Base-by-base conservation (phyloP, 2,113 vertebrate species). In the Corythornis vintsioides region DNA sequence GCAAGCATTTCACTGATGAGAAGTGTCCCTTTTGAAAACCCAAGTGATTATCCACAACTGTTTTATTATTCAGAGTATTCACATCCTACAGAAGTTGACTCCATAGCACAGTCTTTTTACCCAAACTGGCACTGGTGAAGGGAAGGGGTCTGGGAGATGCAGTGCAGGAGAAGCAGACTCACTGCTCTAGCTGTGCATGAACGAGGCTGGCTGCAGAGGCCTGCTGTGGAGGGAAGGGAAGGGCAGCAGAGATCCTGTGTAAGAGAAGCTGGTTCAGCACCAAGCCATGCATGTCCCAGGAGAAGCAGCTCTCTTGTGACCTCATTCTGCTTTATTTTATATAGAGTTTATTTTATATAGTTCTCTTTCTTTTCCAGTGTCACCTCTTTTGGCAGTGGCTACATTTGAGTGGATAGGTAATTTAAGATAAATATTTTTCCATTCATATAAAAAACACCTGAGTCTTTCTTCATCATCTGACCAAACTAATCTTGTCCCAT, bases 161-260 rank as follows among this genome's bases (percentile, higher is more conserved):
- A 28, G 9, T 67, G 28, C 1, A 1, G 16, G 43, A 56, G 42
- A 55, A 33, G 48, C 9, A 24, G 48, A 45, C 35, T 35, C 24
- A 3, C 1, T 29, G 20, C 33, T 33, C 48, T 18, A 16, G 1
- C 3, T 25, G 50, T 11, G 22, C 43, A 20, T 18, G 5, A 29
- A 40, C 50, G 70, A 42, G 67, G 40, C 66, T 52, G 73, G 22
- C 55, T 50, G 42, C n/a, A 53, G 55, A 20, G 74, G 43, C 63
- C 28, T 15, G 26, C 52, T 12, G 35, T 33, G 56, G 19, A 31
- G 11, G 24, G 17, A 64, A 57, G 12, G 24, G 40, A 63, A 80
- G 42, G 29, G 24, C 55, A 86, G 66, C 66, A 64, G 55, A 57
- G 35, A 64, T 22, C 4, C 14, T 80, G 50, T 29, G 26, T 79